phyloP scores from a whole-genome alignment of 2,888 invertebrate species.

The Toxonevra muliebris region DNA sequence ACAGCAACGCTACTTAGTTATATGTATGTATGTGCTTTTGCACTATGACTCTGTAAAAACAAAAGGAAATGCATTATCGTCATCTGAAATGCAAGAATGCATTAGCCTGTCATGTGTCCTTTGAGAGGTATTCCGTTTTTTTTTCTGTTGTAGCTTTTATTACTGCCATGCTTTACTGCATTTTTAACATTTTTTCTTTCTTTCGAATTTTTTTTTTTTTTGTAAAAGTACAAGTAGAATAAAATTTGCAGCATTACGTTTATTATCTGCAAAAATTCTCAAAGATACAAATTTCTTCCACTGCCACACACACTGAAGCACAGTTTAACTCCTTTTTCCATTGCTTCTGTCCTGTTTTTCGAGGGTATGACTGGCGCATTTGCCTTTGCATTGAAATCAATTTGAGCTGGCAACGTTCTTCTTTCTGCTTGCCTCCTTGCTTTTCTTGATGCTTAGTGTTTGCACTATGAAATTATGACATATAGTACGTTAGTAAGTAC shows the following conservation, averaged over 20 bases:
- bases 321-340: conserved; percentile 15
- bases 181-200: conserved; percentile 17
- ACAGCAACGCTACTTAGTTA: neutral
- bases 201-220: conserved; percentile 16
- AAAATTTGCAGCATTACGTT: conserved; percentile 41
- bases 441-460: conserved; percentile 24
- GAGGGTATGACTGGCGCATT: conserved; percentile 37
- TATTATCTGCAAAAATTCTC: conserved; percentile 39
- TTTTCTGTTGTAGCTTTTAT: conserved; percentile 32
- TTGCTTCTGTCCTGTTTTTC: conserved; percentile 19
- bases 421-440: conserved; percentile 14
- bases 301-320: conserved; percentile 34
- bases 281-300: conserved; percentile 28
- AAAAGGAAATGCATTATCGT: conserved; percentile 59
- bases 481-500: conserved; percentile 18
- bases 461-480: conserved; percentile 37
- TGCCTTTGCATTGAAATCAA: conserved; percentile 54
- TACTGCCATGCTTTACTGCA: conserved; percentile 36
- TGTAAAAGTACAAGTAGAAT: conserved; percentile 25
- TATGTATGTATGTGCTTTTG: conserved; percentile 3
- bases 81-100: conserved; percentile 63
- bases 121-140: conserved; percentile 48
- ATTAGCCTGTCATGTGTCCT: conserved; percentile 64
- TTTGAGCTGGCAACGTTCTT: conserved; percentile 39
- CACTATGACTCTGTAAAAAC: conserved; percentile 46